Conservation (phyloP, 2,113 vertebrate species). For the Fulica atra region DNA sequence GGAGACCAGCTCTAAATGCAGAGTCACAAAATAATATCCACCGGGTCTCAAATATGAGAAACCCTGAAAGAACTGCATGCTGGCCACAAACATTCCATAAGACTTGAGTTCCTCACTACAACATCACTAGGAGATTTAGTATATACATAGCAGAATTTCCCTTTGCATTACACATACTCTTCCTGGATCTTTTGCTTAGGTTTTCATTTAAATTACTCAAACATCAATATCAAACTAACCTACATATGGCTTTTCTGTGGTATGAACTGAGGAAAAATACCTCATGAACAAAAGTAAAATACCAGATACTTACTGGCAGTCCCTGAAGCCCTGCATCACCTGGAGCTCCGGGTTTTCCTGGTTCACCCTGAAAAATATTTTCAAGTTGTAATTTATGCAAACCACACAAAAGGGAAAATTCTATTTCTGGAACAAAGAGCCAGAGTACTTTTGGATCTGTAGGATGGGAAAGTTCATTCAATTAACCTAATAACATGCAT, state of each 20-base stretch:
- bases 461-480: not conserved
- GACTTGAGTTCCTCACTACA: accelerated
- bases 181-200: not conserved
- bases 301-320: slow-evolving; percentile 86
- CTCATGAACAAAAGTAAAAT: not conserved
- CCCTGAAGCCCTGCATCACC: slow-evolving; percentile 92
- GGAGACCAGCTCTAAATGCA: not conserved
- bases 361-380: slow-evolving; percentile 81
- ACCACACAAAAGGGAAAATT: not conserved
- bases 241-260: not conserved
- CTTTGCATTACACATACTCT: not conserved
- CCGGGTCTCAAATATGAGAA: not conserved
- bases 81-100: not conserved
- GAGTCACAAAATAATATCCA: not conserved
- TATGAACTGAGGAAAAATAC: not conserved
- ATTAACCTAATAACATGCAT: not conserved
- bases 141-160: not conserved
- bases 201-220: not conserved
- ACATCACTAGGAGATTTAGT: not conserved
- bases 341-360: slow-evolving; percentile 88
- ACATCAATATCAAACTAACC: not conserved
- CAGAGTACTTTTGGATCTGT: not conserved
- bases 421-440: not conserved
- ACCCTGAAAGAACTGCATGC: not conserved
- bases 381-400: not conserved